Evolutionary conservation across 1,140 invertebrate genomes (phyloP), one percentile per base, ranked within the genome.

Genomic region (Papilio aristodemus): DNA sequence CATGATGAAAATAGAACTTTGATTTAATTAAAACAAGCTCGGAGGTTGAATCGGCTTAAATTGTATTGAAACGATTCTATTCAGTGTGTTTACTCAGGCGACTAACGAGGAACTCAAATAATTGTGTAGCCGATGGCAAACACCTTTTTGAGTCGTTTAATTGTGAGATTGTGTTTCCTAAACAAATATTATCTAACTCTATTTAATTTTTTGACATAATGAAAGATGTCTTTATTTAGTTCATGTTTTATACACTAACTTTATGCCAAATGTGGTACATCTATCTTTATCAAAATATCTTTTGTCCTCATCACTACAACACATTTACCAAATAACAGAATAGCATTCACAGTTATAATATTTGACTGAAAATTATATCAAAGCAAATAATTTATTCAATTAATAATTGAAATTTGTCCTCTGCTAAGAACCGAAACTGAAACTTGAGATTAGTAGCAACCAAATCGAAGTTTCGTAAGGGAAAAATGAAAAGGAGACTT

Each of bases 1-100:
- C 43, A 22, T 60, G 13, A 19, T 38, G 17, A 39, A 62, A 37
- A 62, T 62, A 37, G 59, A 62, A 62, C 36, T 62, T 19, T 38
- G 59, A 62, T 62, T 36, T 36, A 62, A 62, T 62, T 62, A 62
- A 62, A 62, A 37, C 27, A 62, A 38, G 59, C 59, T 62, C 27
- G 27, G 17, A 19, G 36, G 27, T 37, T 62, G 59, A 62, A 62
- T 62, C 36, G 36, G 27, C 59, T 37, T 38, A 62, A 36, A 38
- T 62, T 38, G 32, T 27, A 32, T 62, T 38, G 36, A 62, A 62
- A 62, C 59, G 32, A 39, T 62, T 38, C 59, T 62, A 62, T 62
- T 62, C 59, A 37, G 27, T 37, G 27, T 62, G 59, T 62, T 62
- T 62, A 62, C 59, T 62, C 59, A 14, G 4, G 36, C 59, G 59